Conservation (phyloP, 1,140 invertebrate species). For the Drosophila sp. region DNA sequence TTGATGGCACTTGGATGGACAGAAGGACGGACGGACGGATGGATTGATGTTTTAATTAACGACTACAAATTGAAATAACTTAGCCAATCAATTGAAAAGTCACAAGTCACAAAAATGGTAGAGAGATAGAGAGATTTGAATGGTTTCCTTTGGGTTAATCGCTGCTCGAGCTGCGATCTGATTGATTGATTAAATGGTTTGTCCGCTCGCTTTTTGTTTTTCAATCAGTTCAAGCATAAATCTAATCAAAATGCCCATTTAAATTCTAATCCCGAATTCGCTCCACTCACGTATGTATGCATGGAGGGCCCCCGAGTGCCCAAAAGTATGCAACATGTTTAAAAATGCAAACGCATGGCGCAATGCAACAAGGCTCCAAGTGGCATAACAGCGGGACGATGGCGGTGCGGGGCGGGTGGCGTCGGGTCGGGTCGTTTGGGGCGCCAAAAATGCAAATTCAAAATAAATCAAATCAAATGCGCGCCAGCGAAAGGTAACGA, state of each 20-base stretch:
- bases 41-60: not conserved
- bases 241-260: constrained; percentile 56
- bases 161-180: no score
- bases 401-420: not conserved
- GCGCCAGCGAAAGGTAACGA: constrained; percentile 71
- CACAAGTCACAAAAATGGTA: no score
- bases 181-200: not conserved
- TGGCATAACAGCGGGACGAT: not conserved
- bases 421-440: not conserved
- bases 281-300: constrained; percentile 53
- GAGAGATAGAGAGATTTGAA: no score
- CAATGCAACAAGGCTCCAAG: constrained; percentile 4
- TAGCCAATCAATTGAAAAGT: not conserved
- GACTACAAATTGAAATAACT: not conserved
- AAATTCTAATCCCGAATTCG: constrained; percentile 55
- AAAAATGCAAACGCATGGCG: constrained; percentile 63
- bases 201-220: not conserved
- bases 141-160: no score
- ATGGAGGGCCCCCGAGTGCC: constrained; percentile 38
- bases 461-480: constrained; percentile 80
- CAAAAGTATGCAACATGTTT: constrained; percentile 76
- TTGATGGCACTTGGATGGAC: not conserved
- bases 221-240: constrained; percentile 24
- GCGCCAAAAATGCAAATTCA: constrained; percentile 74
- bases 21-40: not conserved